A percentile compares a stretch with the other conserved stretches of the same genome.
Conservation (phyloP, 2,113 vertebrate genomes). For the Chelonoidis abingdonii region DNA sequence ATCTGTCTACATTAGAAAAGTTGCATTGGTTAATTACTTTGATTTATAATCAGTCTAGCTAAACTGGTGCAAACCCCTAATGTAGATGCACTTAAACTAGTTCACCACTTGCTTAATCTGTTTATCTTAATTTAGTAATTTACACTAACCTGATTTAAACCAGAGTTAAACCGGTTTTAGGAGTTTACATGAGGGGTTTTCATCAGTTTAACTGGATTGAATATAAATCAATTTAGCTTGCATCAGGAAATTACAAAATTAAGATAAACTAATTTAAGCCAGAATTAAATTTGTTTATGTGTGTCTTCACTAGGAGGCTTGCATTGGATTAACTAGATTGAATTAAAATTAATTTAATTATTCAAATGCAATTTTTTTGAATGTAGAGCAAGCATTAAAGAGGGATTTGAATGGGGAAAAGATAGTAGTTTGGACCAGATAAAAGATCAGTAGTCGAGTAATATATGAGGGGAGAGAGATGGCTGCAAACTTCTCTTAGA, state of each 20-base stretch:
- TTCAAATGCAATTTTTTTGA: not conserved
- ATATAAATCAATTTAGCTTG: not conserved
- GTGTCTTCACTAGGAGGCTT: not conserved
- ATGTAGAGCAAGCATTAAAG: not conserved
- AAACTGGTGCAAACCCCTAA: not conserved
- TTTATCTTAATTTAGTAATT: fast-evolving
- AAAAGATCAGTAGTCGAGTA: not conserved
- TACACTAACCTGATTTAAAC: fast-evolving
- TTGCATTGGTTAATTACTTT: not conserved
- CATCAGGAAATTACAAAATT: not conserved
- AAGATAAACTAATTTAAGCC: not conserved
- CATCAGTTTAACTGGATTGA: not conserved
- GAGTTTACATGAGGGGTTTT: not conserved
- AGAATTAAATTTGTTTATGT: too few relatives aligned
- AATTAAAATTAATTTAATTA: not conserved
- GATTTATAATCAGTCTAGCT: not conserved
- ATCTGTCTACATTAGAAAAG: too few relatives aligned
- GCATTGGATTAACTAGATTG: not conserved
- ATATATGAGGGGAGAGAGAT: not conserved
- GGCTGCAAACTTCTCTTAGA: not conserved
- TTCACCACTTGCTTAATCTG: fast-evolving
- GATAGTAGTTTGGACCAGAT: not conserved
- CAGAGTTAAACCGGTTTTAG: not conserved
- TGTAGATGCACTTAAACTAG: not conserved
- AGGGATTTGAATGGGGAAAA: not conserved